Percentiles rank a stretch among this genome's conserved stretches.
These are phyloP conservation scores for Oreohelix idahoensis DNA, from an alignment of 1,140 invertebrate genomes.

Conservation along the genomic window DNA sequence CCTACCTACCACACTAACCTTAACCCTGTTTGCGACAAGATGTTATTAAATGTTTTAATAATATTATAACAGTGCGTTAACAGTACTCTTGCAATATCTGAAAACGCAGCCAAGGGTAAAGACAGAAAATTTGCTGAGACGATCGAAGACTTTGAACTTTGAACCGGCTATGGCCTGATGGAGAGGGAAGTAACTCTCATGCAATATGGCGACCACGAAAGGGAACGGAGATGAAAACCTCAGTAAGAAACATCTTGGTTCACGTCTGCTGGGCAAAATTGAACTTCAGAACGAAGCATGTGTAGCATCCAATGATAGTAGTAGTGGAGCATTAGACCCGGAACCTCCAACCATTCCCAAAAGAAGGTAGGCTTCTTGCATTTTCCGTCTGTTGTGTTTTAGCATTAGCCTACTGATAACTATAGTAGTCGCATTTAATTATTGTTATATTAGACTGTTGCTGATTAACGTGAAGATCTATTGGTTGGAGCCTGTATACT, in stretches of 20 bases:
- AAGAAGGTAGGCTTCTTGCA: constrained; percentile 43
- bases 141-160: background rate
- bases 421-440: too few species aligned
- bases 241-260: background rate
- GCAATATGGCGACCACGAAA: constrained; percentile 18
- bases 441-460: too few species aligned
- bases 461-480: too few species aligned
- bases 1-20: too few species aligned
- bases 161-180: constrained; percentile 9
- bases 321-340: constrained; percentile 32
- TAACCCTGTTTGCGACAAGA: too few species aligned
- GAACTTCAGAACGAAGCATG: background rate
- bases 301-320: constrained; percentile 2
- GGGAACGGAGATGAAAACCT: background rate
- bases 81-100: too few species aligned
- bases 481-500: too few species aligned
- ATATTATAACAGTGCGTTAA: too few species aligned
- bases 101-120: too few species aligned
- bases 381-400: background rate
- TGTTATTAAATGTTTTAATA: too few species aligned
- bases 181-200: constrained; percentile 35
- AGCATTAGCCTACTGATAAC: too few species aligned
- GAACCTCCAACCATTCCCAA: constrained; percentile 48
- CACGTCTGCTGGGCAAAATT: background rate
- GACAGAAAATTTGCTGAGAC: too few species aligned